Evolutionary conservation across 2,113 vertebrate genomes (phyloP).

Genomic region (Xenopus laevis): DNA sequence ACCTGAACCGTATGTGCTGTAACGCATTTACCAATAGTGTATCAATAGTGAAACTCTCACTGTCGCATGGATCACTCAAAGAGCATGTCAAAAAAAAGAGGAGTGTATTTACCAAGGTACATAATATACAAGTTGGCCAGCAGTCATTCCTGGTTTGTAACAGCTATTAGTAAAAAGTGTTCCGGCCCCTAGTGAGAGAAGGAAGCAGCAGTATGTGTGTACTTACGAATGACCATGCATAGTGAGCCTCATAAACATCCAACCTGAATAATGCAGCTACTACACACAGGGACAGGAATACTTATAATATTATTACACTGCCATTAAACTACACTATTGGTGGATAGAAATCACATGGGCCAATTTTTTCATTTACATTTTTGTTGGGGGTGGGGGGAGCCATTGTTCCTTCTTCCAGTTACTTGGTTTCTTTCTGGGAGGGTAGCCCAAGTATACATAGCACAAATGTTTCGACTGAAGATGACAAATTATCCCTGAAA

Average conservation of each 20-base stretch:
- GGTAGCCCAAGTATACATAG: too few species aligned
- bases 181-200: constrained; percentile 20
- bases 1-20: constrained; percentile 45
- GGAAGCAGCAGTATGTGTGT: constrained; percentile 22
- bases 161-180: constrained; percentile 43
- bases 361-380: too few species aligned
- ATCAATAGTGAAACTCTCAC: constrained; percentile 62
- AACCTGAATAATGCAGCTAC: neutral
- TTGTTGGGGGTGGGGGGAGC: too few species aligned
- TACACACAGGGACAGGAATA: neutral
- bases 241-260: neutral
- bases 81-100: constrained; percentile 67
- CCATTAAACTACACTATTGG: too few species aligned
- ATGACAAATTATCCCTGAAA: too few species aligned
- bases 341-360: too few species aligned
- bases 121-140: constrained; percentile 51
- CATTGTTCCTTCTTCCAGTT: too few species aligned
- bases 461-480: too few species aligned
- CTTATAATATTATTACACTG: neutral
- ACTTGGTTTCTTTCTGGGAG: too few species aligned
- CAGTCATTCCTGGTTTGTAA: constrained; percentile 57
- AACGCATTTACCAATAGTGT: constrained; percentile 53
- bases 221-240: neutral
- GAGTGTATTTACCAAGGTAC: constrained; percentile 54
- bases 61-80: constrained; percentile 73